Conservation (phyloP, 2,113 vertebrate genomes). For the Amphiprion percula region DNA sequence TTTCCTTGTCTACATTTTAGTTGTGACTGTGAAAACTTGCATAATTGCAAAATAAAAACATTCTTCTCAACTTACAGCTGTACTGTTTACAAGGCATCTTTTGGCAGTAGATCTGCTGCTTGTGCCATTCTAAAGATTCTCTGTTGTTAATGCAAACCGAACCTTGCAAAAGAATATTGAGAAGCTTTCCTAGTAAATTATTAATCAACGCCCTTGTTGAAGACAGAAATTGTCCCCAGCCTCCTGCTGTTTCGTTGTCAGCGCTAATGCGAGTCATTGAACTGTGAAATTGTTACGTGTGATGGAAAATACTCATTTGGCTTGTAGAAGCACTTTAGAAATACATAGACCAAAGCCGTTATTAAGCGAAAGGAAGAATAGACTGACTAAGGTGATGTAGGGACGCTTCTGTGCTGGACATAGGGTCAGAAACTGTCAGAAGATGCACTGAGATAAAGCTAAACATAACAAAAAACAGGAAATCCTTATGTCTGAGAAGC, state of each 20-base stretch:
- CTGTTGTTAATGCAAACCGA: neutral
- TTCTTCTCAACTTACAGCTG: neutral
- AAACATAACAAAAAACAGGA: too few species aligned
- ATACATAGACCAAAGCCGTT: neutral
- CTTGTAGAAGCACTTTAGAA: constrained; percentile 2
- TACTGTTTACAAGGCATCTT: too few species aligned
- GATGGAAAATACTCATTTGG: constrained; percentile 27
- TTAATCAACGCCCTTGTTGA: constrained; percentile 6
- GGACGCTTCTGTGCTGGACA: neutral
- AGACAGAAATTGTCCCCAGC: constrained; percentile 23
- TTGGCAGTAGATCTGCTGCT: too few species aligned
- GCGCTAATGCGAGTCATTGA: neutral
- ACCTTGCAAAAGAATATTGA: neutral
- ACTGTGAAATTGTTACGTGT: constrained; percentile 23
- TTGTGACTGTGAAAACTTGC: neutral
- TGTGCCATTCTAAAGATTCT: neutral
- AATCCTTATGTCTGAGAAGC: too few species aligned
- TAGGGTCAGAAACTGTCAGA: too few species aligned
- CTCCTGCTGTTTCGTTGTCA: constrained; percentile 32
- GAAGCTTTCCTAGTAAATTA: neutral
- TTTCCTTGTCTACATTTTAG: too few species aligned
- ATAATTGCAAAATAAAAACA: neutral
- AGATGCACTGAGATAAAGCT: too few species aligned
- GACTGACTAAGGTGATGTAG: neutral
- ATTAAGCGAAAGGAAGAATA: neutral